Base-by-base conservation (phyloP, 2,797 vertebrate genomes). In the Nyctalus aviator region DNA sequence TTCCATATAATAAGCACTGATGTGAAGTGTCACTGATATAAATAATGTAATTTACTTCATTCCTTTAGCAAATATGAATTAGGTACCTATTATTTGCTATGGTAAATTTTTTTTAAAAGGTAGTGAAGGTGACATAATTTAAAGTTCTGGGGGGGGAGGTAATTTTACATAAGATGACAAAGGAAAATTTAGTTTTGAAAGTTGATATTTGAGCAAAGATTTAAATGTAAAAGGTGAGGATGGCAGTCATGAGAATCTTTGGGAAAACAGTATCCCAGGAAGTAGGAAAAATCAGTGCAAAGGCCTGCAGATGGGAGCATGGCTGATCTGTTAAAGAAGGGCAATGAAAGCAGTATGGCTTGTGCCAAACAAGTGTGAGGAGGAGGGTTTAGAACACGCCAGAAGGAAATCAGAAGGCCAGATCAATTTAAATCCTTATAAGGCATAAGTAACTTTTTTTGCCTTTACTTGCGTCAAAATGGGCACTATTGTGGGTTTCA, bases 1-100 rank as follows among this genome's bases (percentile, higher is more conserved):
- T 82, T 68, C 8, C 23, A 20, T 53, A 76, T 12, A 59, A 27
- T 76, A 35, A 64, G 15, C 53, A 78, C 12, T 72, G 14, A 48
- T 62, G 84, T 84, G n/a, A 79, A 85, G 13, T 15, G 6, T 11
- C 55, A 78, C 14, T 81, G 76, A 73, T 14, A 66, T 94, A 53
- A 93, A 44, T 53, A 48, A 64, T 69, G 11, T 14, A 5, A 84
- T 66, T 94, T 32, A 41, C 11, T 83, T 87, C 6, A 81, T 37
- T 89, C 30, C 55, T 35, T 77, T 73, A 79, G 85, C 17, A 93
- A 88, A 68, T 73, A 91, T 53, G 13, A 89, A 90, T 88, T 77
- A 84, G 73, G 8, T 53, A 62, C 8, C 21, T 71, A 37, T 35
- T 93, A 64, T 50, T 90, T 92, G 27, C 30, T 75, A 55, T 71